These are phyloP conservation scores for Rynchops niger DNA, from an alignment of 2,113 vertebrate genomes.

Conservation along the genomic window DNA sequence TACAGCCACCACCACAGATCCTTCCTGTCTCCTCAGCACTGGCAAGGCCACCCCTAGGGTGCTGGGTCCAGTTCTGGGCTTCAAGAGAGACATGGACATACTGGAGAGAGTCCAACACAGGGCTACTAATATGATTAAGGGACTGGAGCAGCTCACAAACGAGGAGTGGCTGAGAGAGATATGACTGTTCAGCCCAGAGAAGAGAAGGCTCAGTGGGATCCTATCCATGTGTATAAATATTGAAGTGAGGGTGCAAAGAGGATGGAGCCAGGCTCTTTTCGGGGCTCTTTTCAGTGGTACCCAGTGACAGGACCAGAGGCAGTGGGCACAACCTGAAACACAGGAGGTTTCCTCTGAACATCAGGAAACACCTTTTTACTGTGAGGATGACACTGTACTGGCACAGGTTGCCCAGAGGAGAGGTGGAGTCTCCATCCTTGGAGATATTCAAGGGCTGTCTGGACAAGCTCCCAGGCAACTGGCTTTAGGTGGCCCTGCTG, in stretches of 20 bases:
- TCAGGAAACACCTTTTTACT: background rate
- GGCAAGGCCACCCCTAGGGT: background rate
- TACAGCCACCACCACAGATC: background rate
- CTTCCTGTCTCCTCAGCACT: background rate
- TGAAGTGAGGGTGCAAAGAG: background rate
- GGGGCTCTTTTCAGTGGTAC: background rate
- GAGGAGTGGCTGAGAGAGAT: background rate
- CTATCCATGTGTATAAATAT: background rate
- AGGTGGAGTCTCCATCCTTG: background rate
- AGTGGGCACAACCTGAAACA: background rate
- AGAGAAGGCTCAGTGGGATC: background rate
- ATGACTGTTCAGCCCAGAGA: background rate
- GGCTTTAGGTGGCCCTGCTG: background rate
- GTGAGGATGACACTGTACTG: background rate
- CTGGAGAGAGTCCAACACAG: background rate
- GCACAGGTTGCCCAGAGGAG: background rate
- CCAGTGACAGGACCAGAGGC: background rate
- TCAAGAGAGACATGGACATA: background rate
- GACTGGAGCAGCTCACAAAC: background rate
- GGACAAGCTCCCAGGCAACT: background rate
- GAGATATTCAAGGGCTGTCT: background rate
- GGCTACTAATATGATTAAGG: background rate
- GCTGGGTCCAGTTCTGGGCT: background rate
- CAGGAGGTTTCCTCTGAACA: background rate
- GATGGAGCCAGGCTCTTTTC: background rate